A percentile compares a stretch with the other conserved stretches of the same genome.
Evolutionary conservation across 2,797 vertebrate species (phyloP).

Genomic region (Sciaenops ocellatus): DNA sequence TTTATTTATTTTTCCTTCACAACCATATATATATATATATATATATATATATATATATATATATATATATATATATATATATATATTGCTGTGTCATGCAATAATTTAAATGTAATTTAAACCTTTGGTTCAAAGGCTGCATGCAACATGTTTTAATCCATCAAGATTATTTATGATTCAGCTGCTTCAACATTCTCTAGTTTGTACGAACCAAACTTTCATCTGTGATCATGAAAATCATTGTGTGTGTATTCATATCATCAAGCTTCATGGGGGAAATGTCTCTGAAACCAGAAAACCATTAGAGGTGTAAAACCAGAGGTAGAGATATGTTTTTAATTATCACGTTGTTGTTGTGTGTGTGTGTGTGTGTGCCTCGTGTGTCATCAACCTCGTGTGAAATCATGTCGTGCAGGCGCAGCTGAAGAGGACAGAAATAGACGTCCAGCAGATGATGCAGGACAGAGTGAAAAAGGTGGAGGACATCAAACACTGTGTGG

Average conservation of each 20-base stretch:
- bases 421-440: slow-evolving; percentile 82
- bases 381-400: slow-evolving; percentile 10
- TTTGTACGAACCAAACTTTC: no score
- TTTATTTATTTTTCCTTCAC: no score
- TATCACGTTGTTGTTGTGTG: no score
- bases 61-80: no score
- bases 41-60: no score
- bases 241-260: not conserved
- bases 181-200: no score
- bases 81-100: not conserved
- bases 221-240: no score
- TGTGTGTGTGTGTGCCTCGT: not conserved
- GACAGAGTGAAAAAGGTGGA: slow-evolving; percentile 83
- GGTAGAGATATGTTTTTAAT: not conserved
- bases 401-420: slow-evolving; percentile 69
- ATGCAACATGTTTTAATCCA: not conserved
- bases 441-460: slow-evolving; percentile 88
- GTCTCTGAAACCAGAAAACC: not conserved
- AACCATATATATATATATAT: no score
- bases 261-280: not conserved
- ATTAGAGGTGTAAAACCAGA: not conserved
- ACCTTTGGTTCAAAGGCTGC: not conserved
- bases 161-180: no score
- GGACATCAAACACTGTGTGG: slow-evolving; percentile 80
- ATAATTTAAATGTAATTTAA: not conserved